These are phyloP conservation scores for Carollia perspicillata DNA, from an alignment of 2,113 vertebrate genomes.

Conservation along the genomic window DNA sequence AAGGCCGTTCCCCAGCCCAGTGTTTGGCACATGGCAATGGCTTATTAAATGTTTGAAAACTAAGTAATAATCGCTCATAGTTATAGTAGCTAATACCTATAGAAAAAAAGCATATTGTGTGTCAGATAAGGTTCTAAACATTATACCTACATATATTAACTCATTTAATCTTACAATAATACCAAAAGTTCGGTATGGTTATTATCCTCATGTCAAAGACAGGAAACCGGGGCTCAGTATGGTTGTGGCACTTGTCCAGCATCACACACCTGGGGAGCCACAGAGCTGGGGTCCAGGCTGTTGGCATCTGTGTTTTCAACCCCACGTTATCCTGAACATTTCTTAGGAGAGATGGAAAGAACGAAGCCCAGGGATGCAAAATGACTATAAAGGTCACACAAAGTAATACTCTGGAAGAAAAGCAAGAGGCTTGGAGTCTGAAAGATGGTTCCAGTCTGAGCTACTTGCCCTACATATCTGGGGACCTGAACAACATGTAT, in stretches of 20 bases:
- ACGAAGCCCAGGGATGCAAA: background rate
- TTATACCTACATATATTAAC: background rate
- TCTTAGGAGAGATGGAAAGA: background rate
- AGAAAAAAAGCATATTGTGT: background rate
- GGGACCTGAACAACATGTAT: background rate
- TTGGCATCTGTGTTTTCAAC: background rate
- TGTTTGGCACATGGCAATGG: background rate
- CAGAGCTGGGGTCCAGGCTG: background rate
- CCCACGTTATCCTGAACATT: background rate
- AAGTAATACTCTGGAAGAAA: background rate
- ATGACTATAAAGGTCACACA: background rate
- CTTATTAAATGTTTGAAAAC: conserved; percentile 14
- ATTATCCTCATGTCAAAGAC: background rate
- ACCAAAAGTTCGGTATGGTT: background rate
- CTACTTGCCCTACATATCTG: background rate
- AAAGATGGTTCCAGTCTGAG: background rate
- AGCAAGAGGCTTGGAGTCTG: background rate
- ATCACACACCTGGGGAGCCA: background rate
- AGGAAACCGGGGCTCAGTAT: background rate
- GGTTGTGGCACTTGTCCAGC: background rate
- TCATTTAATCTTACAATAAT: background rate
- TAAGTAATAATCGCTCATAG: conserved; percentile 24
- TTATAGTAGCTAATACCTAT: background rate
- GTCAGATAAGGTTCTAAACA: background rate
- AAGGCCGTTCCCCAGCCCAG: background rate